A percentile compares a stretch with the other conserved stretches of the same genome.
phyloP scores from a whole-genome alignment of 2,113 vertebrate genomes.

The Tricholaema leucomelas region DNA sequence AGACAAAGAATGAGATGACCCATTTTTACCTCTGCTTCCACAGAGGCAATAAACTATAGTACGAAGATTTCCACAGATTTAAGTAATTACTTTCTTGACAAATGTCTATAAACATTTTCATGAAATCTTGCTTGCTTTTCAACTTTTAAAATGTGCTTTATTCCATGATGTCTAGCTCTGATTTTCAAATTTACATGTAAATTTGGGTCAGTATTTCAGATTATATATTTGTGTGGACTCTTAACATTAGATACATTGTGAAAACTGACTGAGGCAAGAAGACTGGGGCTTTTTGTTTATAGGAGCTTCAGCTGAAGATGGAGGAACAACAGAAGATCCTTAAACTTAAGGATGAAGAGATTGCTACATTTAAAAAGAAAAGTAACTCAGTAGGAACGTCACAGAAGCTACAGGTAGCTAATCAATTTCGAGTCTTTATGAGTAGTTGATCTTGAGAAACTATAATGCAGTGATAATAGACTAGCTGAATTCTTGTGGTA shows the following conservation, averaged over 20 bases:
- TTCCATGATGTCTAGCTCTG: background rate
- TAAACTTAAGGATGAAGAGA: slow-evolving; percentile 70
- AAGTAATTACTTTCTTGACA: background rate
- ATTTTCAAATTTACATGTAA: background rate
- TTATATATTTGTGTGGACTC: background rate
- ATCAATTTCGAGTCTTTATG: background rate
- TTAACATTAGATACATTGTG: background rate
- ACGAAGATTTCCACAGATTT: background rate
- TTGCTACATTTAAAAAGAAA: slow-evolving; percentile 65
- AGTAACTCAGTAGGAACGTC: background rate
- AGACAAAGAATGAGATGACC: background rate
- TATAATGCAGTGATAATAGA: background rate
- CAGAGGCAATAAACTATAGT: background rate
- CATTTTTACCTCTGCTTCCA: background rate
- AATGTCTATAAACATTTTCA: background rate
- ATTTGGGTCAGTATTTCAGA: background rate
- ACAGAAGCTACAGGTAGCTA: slow-evolving; percentile 63
- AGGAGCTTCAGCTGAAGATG: slow-evolving; percentile 79
- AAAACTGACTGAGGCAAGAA: background rate
- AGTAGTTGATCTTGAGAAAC: background rate
- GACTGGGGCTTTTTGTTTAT: background rate
- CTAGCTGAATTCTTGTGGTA: background rate
- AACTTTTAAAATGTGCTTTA: background rate
- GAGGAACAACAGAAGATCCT: slow-evolving; percentile 68
- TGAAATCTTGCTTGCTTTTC: background rate